These are phyloP conservation scores for Decapterus maruadsi DNA, from an alignment of 2,797 vertebrate species.

Conservation along the genomic window DNA sequence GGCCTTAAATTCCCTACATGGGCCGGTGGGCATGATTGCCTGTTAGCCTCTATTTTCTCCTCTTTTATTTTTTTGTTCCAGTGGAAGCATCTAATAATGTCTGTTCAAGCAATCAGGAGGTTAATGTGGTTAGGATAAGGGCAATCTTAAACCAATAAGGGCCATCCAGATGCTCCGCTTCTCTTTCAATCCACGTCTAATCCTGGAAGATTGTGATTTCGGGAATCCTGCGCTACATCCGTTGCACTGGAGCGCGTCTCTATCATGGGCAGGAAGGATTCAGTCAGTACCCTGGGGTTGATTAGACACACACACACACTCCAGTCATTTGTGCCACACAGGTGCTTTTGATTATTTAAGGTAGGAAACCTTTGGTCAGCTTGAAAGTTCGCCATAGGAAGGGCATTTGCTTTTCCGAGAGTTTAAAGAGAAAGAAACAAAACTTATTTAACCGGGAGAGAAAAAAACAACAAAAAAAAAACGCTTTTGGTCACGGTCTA, in stretches of 20 bases:
- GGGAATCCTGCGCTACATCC: slow-evolving; percentile 69
- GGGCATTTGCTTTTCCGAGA: slow-evolving; percentile 61
- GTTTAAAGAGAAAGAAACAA: slow-evolving; percentile 36
- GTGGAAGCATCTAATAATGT: slow-evolving; percentile 85
- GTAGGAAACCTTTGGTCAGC: slow-evolving; percentile 81
- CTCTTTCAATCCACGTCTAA: slow-evolving; percentile 76
- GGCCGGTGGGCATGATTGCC: slow-evolving; percentile 79
- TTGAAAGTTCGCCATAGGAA: slow-evolving; percentile 77
- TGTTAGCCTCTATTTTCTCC: slow-evolving; percentile 77
- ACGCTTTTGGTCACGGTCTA: slow-evolving; percentile 11
- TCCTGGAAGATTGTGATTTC: slow-evolving; percentile 81
- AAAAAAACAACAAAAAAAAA: background rate
- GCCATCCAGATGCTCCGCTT: slow-evolving; percentile 79
- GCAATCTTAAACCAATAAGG: slow-evolving; percentile 87
- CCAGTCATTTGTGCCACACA: slow-evolving; percentile 73
- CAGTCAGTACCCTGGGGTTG: slow-evolving; percentile 85
- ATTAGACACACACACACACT: slow-evolving; percentile 75
- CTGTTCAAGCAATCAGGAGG: slow-evolving; percentile 85
- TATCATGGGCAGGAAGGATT: slow-evolving; percentile 86
- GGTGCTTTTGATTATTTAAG: slow-evolving; percentile 85
- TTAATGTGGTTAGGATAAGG: slow-evolving; percentile 86
- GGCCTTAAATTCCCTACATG: slow-evolving; percentile 73
- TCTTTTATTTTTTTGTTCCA: slow-evolving; percentile 64
- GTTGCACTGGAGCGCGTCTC: slow-evolving; percentile 84
- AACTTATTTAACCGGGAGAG: slow-evolving; percentile 31